A percentile compares a stretch with the other conserved stretches of the same genome.
Conservation (phyloP, 1,140 invertebrate species). For the Drosophila jambulina region DNA sequence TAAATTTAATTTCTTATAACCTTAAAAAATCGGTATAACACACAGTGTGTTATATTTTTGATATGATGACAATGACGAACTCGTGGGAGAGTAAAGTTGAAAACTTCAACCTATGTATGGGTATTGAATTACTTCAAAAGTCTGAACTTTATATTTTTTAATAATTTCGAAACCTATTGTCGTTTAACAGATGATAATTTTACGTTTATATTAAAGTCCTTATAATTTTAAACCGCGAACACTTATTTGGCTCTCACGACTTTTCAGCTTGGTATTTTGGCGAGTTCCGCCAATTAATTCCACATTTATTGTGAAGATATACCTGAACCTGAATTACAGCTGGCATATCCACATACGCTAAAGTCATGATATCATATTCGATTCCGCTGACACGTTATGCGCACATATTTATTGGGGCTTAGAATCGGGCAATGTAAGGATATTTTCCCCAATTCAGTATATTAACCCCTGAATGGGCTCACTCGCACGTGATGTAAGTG, state of each 20-base stretch:
- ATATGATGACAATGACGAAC: neutral
- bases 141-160: no score
- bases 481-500: constrained; percentile 20
- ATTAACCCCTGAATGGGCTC: constrained; percentile 10
- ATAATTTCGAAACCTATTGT: neutral
- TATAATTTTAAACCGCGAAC: neutral
- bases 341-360: constrained; percentile 88
- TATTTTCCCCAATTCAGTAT: constrained; percentile 1
- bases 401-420: constrained; percentile 5
- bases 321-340: constrained; percentile 88
- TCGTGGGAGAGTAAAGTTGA: neutral
- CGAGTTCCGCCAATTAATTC: constrained; percentile 7
- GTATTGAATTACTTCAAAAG: no score
- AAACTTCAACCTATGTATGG: neutral
- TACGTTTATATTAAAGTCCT: neutral
- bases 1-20: neutral
- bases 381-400: constrained; percentile 16
- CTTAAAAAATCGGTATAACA: neutral
- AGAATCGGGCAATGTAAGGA: neutral
- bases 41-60: no score
- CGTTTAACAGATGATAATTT: neutral
- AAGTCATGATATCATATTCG: constrained; percentile 85
- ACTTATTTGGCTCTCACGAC: neutral
- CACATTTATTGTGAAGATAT: constrained; percentile 43
- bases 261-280: neutral